phyloP scores from a whole-genome alignment of 2,113 vertebrate species.

The Colistium nudipinnis region DNA sequence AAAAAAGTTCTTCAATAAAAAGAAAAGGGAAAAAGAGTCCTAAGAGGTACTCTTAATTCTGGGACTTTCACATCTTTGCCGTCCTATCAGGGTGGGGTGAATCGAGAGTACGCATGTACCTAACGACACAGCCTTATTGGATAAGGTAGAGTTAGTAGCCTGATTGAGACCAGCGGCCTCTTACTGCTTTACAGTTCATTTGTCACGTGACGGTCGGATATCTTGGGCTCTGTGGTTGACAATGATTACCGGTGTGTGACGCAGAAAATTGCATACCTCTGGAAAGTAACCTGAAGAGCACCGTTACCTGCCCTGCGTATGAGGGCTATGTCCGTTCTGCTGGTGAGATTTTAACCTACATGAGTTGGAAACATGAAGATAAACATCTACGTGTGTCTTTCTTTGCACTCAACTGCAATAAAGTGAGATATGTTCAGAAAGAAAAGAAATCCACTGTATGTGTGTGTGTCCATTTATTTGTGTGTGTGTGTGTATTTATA shows the following conservation, averaged over 20 bases:
- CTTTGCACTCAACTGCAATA: neutral
- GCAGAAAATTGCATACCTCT: conserved; percentile 37
- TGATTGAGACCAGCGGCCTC: conserved; percentile 51
- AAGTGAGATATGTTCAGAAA: neutral
- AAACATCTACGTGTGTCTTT: neutral
- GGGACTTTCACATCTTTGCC: conserved; percentile 35
- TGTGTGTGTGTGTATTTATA: too few species aligned
- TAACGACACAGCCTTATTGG: conserved; percentile 49
- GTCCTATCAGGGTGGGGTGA: conserved; percentile 40
- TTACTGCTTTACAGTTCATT: conserved; percentile 51
- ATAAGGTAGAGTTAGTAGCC: conserved; percentile 46
- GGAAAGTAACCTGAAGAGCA: conserved; percentile 12
- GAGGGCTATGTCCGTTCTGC: neutral
- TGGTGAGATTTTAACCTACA: neutral
- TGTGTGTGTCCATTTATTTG: too few species aligned
- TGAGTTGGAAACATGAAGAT: neutral
- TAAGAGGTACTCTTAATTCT: conserved; percentile 48
- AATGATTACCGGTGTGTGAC: conserved; percentile 43
- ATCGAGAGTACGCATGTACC: conserved; percentile 40
- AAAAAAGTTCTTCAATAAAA: conserved; percentile 59
- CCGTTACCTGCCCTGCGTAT: conserved; percentile 2
- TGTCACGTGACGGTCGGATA: conserved; percentile 47
- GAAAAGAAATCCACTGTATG: too few species aligned
- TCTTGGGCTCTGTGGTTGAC: conserved; percentile 20
- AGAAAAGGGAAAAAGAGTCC: conserved; percentile 34